Evolutionary conservation across 1,140 invertebrate species (phyloP).

Genomic region (Panagrolaimus sp.): DNA sequence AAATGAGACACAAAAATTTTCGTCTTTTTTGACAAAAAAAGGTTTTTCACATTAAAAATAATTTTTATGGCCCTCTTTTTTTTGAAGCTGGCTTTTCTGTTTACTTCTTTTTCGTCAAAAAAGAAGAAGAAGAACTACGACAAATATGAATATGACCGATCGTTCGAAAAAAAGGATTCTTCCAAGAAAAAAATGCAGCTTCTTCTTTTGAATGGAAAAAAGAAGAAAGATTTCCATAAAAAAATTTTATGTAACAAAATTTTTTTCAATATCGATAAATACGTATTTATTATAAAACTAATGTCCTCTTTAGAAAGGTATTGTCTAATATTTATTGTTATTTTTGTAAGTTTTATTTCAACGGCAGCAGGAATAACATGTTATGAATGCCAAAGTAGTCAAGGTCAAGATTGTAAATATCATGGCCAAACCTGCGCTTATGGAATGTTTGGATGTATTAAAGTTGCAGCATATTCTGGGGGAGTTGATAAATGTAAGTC

Average conservation of each 20-base stretch:
- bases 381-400: constrained; percentile 15
- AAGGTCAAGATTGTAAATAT: constrained; percentile 34
- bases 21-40: no score
- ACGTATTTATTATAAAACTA: neutral
- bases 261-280: neutral
- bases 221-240: neutral
- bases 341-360: neutral
- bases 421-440: constrained; percentile 33
- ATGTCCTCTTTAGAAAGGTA: neutral
- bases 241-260: neutral
- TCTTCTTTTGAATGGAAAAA: no score
- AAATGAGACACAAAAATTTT: no score
- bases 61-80: no score
- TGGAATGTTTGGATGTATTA: constrained; percentile 45
- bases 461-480: constrained; percentile 39
- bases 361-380: neutral
- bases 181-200: no score
- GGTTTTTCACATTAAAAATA: no score
- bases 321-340: neutral
- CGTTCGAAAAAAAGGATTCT: no score
- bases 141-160: no score
- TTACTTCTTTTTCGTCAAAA: no score
- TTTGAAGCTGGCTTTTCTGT: no score
- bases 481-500: constrained; percentile 46
- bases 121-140: no score